phyloP scores from a whole-genome alignment of 2,888 invertebrate genomes.

The Dasypogon diadema region DNA sequence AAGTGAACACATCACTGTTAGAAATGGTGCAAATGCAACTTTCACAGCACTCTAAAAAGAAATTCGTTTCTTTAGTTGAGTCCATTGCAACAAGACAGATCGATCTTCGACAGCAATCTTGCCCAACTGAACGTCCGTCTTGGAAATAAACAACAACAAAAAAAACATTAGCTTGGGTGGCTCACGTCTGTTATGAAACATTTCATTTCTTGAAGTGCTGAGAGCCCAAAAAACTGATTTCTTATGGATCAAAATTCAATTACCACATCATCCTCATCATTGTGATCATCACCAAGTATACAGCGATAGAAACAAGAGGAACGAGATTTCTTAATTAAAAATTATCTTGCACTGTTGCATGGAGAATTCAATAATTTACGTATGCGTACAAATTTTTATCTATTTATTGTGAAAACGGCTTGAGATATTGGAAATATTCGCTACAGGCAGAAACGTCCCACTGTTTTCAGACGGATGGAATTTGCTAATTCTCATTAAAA shows the following conservation, averaged over 20 bases:
- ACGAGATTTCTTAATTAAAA: background rate
- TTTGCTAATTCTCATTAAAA: no score
- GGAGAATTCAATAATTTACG: background rate
- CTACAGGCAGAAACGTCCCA: no score
- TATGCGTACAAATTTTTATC: background rate
- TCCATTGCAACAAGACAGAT: background rate
- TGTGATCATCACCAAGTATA: background rate
- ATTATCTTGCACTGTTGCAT: background rate
- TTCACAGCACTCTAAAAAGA: background rate
- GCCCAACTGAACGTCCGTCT: background rate
- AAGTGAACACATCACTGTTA: no score
- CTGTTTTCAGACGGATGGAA: no score
- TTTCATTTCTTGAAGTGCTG: slow-evolving; percentile 25
- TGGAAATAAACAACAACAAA: slow-evolving; percentile 1
- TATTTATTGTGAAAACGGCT: no score
- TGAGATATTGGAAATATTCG: no score
- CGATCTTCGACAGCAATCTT: background rate
- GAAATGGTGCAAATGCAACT: no score
- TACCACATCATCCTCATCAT: slow-evolving; percentile 24
- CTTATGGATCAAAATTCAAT: slow-evolving; percentile 25
- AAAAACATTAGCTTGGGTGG: slow-evolving; percentile 10
- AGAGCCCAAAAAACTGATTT: slow-evolving; percentile 10
- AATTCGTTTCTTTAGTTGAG: background rate
- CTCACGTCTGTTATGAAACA: slow-evolving; percentile 31
- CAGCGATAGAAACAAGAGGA: background rate